Evolutionary conservation across 2,888 invertebrate genomes (phyloP).

Genomic region (Leuctra nigra): DNA sequence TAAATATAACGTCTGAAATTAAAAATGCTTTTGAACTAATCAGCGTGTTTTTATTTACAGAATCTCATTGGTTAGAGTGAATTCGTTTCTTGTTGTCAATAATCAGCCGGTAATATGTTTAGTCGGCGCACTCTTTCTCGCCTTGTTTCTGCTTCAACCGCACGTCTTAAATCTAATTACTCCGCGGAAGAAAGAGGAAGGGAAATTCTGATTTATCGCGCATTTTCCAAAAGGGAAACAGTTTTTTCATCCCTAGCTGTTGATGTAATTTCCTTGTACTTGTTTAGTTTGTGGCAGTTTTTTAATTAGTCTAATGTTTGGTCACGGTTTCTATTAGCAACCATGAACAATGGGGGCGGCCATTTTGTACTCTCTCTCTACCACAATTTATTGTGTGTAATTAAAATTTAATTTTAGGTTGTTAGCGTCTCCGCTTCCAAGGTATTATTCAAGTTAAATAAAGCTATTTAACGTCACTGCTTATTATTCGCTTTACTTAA

Average conservation of each 20-base stretch:
- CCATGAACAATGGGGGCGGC: slow-evolving; percentile 9
- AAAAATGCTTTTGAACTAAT: too few species aligned
- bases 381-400: slow-evolving; percentile 41
- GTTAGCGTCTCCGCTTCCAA: slow-evolving; percentile 27
- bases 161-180: neutral
- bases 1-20: too few species aligned
- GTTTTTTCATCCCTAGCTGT: slow-evolving; percentile 7
- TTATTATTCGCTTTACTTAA: slow-evolving; percentile 16
- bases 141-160: too few species aligned
- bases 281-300: slow-evolving; percentile 15
- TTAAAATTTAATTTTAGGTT: slow-evolving; percentile 42
- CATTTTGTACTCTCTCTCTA: slow-evolving; percentile 11
- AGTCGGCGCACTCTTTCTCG: too few species aligned
- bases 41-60: too few species aligned
- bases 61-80: too few species aligned
- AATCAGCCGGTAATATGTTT: too few species aligned
- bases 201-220: slow-evolving; percentile 8
- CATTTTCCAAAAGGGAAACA: slow-evolving; percentile 7
- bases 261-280: slow-evolving; percentile 18
- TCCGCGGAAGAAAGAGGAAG: neutral
- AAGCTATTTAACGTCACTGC: slow-evolving; percentile 13
- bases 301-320: slow-evolving; percentile 18
- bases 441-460: slow-evolving; percentile 18
- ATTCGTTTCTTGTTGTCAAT: too few species aligned
- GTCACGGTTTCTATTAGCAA: slow-evolving; percentile 13